These are phyloP conservation scores for Limnephilus lunatus DNA, from an alignment of 2,888 invertebrate species.

Conservation along the genomic window DNA sequence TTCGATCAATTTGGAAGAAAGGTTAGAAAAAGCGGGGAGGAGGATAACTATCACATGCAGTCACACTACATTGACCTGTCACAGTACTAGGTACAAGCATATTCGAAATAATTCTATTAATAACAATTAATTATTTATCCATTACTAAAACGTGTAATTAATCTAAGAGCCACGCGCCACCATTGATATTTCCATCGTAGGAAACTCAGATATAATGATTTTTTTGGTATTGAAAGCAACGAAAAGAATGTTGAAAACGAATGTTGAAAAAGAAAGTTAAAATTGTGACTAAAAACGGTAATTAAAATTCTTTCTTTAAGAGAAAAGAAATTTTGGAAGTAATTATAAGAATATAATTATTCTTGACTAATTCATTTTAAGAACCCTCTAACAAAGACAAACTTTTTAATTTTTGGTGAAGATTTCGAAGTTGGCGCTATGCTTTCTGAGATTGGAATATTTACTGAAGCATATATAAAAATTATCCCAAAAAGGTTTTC, in stretches of 20 bases:
- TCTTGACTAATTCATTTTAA: not conserved
- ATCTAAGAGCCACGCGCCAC: not conserved
- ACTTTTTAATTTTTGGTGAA: not conserved
- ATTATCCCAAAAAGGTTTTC: not conserved
- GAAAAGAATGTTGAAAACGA: not conserved
- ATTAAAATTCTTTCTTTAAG: not conserved
- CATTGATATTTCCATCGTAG: not conserved
- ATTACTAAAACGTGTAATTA: not conserved
- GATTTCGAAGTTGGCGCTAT: too few relatives aligned
- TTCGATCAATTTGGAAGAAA: too few relatives aligned
- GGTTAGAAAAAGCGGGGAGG: too few relatives aligned
- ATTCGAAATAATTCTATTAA: not conserved
- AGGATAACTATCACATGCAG: too few relatives aligned
- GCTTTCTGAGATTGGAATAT: too few relatives aligned
- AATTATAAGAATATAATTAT: not conserved
- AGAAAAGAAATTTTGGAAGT: not conserved
- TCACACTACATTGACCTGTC: too few relatives aligned
- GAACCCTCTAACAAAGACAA: not conserved
- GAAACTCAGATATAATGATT: not conserved
- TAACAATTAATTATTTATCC: not conserved
- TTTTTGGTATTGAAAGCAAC: not conserved
- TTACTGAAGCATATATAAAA: too few relatives aligned
- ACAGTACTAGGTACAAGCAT: too few relatives aligned
- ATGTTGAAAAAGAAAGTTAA: not conserved
- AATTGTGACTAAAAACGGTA: not conserved